Conservation (phyloP, 2,888 invertebrate genomes). For the Netelia fuscicornis region DNA sequence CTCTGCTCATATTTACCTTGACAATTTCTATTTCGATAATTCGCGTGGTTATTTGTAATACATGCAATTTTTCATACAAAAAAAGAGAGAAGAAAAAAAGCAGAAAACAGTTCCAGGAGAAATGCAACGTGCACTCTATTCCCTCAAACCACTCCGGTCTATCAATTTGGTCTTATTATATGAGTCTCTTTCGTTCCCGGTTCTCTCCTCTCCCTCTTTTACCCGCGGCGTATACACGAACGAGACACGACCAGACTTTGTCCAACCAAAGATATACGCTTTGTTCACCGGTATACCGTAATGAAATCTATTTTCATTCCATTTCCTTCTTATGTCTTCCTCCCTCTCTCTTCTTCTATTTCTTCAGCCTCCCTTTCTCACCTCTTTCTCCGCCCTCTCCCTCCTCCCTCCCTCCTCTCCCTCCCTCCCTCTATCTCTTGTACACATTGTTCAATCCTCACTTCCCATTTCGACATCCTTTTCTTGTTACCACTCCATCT, state of each 20-base stretch:
- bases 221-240: neutral
- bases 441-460: constrained; percentile 31
- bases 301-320: constrained; percentile 68
- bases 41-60: too few species aligned
- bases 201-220: constrained; percentile 9
- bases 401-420: constrained; percentile 19
- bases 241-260: neutral
- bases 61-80: too few species aligned
- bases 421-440: constrained; percentile 16
- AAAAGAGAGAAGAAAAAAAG: too few species aligned
- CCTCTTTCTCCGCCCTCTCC: constrained; percentile 24
- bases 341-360: constrained; percentile 12
- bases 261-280: constrained; percentile 49
- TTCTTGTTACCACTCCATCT: constrained; percentile 26
- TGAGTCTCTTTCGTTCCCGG: too few species aligned
- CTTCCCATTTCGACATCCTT: constrained; percentile 9
- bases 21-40: too few species aligned
- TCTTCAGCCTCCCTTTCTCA: constrained; percentile 44
- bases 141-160: constrained; percentile 9
- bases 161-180: constrained; percentile 54
- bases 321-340: constrained; percentile 37
- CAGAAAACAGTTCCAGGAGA: too few species aligned
- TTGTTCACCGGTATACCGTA: constrained; percentile 49
- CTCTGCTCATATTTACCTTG: too few species aligned
- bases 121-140: constrained; percentile 2